Evolutionary conservation across 2,797 vertebrate species (phyloP).

Genomic region (Echiichthys vipera): DNA sequence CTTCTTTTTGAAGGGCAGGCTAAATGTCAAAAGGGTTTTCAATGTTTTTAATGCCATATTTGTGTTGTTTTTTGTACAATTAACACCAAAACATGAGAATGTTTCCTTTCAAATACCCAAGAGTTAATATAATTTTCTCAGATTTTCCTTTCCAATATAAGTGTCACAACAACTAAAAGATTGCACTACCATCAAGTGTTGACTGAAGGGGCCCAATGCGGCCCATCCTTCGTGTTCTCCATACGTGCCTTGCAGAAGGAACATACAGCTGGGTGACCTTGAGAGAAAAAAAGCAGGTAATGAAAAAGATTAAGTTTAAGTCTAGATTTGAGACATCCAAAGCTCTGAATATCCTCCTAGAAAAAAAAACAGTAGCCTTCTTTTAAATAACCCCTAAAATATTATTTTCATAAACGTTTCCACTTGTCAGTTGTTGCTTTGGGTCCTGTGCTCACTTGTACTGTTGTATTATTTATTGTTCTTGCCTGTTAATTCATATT

Average conservation of each 20-base stretch:
- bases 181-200: slow-evolving; percentile 90
- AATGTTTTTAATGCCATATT: background rate
- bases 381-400: background rate
- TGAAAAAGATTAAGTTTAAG: background rate
- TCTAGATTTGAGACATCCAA: background rate
- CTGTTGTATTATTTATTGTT: background rate
- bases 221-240: slow-evolving; percentile 95
- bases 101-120: background rate
- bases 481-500: background rate
- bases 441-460: background rate
- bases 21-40: background rate
- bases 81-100: background rate
- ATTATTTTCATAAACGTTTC: background rate
- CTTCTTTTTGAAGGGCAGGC: background rate
- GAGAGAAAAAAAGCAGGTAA: background rate
- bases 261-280: slow-evolving; percentile 98
- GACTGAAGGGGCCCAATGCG: slow-evolving; percentile 97
- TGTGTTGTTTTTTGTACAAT: background rate
- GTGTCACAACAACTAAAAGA: background rate
- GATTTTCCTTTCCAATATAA: too few relatives aligned
- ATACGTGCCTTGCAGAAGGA: slow-evolving; percentile 93
- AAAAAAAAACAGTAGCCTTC: background rate
- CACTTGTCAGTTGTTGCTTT: background rate
- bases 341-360: background rate
- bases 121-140: too few relatives aligned